Conservation (phyloP, 2,113 vertebrate genomes). For the Laticauda laticaudata region DNA sequence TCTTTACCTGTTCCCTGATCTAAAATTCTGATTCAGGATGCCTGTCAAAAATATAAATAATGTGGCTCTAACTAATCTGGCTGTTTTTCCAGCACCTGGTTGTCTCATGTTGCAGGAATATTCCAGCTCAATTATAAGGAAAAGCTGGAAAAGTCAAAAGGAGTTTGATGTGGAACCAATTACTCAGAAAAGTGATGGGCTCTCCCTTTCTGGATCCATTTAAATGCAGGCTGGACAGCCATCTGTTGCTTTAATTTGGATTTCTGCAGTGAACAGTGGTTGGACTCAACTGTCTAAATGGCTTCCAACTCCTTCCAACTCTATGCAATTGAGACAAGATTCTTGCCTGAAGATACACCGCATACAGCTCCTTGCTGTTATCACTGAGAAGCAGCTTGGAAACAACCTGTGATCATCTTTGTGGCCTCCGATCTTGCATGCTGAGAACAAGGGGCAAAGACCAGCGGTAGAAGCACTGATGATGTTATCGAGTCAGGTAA, state of each 20-base stretch:
- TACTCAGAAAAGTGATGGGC: not conserved
- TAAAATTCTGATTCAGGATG: not conserved
- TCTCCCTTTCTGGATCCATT: not conserved
- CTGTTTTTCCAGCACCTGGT: not conserved
- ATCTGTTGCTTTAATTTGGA: not conserved
- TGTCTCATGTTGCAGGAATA: not conserved
- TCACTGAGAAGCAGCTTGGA: not conserved
- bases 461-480: not conserved
- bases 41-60: not conserved
- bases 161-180: not conserved
- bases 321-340: not conserved
- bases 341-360: not conserved
- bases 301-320: not conserved
- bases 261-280: not conserved
- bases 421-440: not conserved
- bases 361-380: not conserved
- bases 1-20: not conserved
- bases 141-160: not conserved
- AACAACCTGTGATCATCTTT: not conserved
- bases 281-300: not conserved
- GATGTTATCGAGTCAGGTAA: not conserved
- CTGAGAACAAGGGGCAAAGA: not conserved
- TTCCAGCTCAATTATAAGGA: not conserved
- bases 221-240: not conserved
- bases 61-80: not conserved